Evolutionary conservation across 2,113 vertebrate genomes (phyloP).

Genomic region (Cettia cetti): DNA sequence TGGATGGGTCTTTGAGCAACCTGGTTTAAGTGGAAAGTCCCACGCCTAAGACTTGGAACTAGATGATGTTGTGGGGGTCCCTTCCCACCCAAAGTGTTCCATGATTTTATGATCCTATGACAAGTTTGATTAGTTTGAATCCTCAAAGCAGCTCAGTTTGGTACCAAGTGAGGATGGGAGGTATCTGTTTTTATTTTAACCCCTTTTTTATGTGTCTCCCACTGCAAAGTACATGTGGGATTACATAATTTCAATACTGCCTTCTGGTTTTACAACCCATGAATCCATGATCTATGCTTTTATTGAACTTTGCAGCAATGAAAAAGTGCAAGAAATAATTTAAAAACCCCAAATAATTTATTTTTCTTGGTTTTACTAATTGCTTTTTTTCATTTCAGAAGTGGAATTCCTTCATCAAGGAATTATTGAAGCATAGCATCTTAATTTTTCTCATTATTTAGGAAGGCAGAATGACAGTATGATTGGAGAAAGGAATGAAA

Average conservation of each 20-base stretch:
- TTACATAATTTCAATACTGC: not conserved
- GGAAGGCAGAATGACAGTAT: not conserved
- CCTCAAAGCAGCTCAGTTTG: not conserved
- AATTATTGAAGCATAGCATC: not conserved
- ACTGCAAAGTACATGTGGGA: not conserved
- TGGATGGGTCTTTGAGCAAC: not conserved
- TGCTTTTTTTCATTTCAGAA: not conserved
- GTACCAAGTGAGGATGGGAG: not conserved
- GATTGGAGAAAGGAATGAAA: not conserved
- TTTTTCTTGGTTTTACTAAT: not conserved
- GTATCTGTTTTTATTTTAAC: not conserved
- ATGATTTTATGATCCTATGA: not conserved
- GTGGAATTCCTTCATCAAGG: not conserved
- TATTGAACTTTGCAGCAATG: not conserved
- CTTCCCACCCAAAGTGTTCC: not conserved
- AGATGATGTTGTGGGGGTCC: not conserved
- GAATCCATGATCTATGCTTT: not conserved
- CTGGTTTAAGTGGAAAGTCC: not conserved
- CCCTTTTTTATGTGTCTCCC: rapidly evolving
- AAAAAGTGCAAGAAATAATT: not conserved
- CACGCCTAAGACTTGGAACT: not conserved
- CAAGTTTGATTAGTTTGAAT: not conserved
- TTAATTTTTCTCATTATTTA: not conserved
- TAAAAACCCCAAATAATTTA: not conserved
- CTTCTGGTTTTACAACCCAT: not conserved